Conservation (phyloP, 2,797 vertebrate genomes). For the Periophthalmus magnuspinnatus region DNA sequence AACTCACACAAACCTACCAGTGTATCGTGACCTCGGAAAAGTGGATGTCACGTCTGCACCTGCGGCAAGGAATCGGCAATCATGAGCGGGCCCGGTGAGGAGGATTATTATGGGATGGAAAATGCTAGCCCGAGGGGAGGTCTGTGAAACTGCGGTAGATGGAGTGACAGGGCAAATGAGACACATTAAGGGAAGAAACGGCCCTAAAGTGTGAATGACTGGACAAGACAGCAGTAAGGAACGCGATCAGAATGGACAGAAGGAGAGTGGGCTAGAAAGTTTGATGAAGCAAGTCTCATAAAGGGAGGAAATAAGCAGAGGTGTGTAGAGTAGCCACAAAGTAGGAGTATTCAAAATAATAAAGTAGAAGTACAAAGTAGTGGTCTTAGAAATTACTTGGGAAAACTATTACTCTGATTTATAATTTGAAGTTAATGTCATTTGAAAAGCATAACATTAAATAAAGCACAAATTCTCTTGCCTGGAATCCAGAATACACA, state of each 20-base stretch:
- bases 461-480: too few relatives aligned
- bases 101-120: conserved; percentile 31
- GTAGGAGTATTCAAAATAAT: too few relatives aligned
- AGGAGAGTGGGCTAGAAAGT: conserved; percentile 26
- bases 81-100: conserved; percentile 30
- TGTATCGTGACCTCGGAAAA: conserved; percentile 36
- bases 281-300: conserved; percentile 52
- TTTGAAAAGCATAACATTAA: too few relatives aligned
- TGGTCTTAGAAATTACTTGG: too few relatives aligned
- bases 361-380: too few relatives aligned
- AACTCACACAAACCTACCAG: conserved; percentile 26
- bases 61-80: conserved; percentile 33
- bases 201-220: conserved; percentile 48
- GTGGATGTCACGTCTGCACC: conserved; percentile 30
- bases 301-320: conserved; percentile 9
- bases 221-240: conserved; percentile 52
- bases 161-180: conserved; percentile 16
- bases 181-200: conserved; percentile 10
- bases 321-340: too few relatives aligned
- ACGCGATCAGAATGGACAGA: conserved; percentile 46
- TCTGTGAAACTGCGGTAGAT: conserved; percentile 16
- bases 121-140: conserved; percentile 33
- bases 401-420: too few relatives aligned
- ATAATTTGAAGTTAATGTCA: too few relatives aligned
- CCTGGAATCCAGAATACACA: too few relatives aligned